phyloP scores from a whole-genome alignment of 2,888 invertebrate genomes.

The Eledona agricola region DNA sequence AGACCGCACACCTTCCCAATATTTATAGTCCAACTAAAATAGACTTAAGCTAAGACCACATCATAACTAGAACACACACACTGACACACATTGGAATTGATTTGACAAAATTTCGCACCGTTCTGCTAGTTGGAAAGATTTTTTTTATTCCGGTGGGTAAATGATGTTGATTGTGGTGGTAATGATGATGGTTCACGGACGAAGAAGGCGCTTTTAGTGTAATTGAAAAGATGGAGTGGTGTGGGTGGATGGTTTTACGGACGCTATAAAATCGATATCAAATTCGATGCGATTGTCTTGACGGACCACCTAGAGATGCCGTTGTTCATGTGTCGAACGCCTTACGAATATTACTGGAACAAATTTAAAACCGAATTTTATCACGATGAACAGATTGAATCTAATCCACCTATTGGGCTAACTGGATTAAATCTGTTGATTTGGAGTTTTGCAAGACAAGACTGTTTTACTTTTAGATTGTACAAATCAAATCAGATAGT shows the following conservation, averaged over 20 bases:
- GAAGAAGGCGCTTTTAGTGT: constrained; percentile 22
- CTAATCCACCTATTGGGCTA: too few species aligned
- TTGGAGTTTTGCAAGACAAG: too few species aligned
- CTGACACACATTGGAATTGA: constrained; percentile 38
- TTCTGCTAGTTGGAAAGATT: too few species aligned
- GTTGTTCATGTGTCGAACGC: too few species aligned
- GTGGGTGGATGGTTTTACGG: constrained; percentile 30
- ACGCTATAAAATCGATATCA: constrained; percentile 22
- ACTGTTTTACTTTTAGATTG: too few species aligned
- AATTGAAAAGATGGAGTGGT: constrained; percentile 26
- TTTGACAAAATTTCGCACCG: too few species aligned
- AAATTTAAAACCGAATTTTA: too few species aligned
- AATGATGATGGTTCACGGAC: constrained; percentile 21
- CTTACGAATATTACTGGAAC: too few species aligned
- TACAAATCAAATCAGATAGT: too few species aligned
- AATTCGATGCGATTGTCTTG: constrained; percentile 19
- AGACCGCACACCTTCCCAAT: constrained; percentile 46
- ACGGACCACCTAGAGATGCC: constrained; percentile 16
- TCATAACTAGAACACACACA: constrained; percentile 42
- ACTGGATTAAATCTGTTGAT: too few species aligned
- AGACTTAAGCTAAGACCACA: constrained; percentile 39
- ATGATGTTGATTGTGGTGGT: too few species aligned
- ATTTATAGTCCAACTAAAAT: constrained; percentile 42
- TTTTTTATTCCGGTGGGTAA: constrained; percentile 31
- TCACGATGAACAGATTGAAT: too few species aligned